These are phyloP conservation scores for Chamaea fasciata DNA, from an alignment of 2,113 vertebrate genomes.

Conservation along the genomic window DNA sequence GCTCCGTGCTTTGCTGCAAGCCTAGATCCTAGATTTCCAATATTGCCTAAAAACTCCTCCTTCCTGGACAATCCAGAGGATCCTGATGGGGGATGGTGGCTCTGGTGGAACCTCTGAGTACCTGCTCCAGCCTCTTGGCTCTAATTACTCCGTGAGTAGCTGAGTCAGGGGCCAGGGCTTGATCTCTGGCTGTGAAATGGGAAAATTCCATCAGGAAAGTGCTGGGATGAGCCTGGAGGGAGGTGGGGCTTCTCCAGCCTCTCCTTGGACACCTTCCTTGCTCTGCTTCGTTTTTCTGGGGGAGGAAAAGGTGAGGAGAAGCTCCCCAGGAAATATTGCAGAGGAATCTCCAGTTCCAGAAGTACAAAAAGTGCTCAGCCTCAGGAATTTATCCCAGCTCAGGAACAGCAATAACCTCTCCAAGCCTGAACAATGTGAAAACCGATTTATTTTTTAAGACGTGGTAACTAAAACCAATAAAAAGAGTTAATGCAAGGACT, in stretches of 20 bases:
- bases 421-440: neutral
- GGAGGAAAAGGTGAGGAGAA: neutral
- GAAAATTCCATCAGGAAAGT: neutral
- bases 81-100: neutral
- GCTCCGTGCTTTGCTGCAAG: neutral
- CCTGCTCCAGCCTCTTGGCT: neutral
- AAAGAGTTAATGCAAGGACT: neutral
- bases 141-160: neutral
- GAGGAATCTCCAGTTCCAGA: neutral
- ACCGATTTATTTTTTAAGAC: neutral
- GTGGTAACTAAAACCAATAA: neutral
- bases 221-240: neutral
- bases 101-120: neutral
- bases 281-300: neutral
- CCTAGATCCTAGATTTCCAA: neutral
- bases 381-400: neutral
- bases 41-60: neutral
- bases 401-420: neutral
- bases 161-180: neutral
- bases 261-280: neutral
- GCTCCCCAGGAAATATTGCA: neutral
- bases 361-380: neutral
- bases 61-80: neutral
- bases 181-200: neutral
- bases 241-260: neutral